A percentile compares a stretch with the other conserved stretches of the same genome.
Evolutionary conservation across 2,888 invertebrate genomes (phyloP).

Genomic region (Brachypalpus laphriformis): DNA sequence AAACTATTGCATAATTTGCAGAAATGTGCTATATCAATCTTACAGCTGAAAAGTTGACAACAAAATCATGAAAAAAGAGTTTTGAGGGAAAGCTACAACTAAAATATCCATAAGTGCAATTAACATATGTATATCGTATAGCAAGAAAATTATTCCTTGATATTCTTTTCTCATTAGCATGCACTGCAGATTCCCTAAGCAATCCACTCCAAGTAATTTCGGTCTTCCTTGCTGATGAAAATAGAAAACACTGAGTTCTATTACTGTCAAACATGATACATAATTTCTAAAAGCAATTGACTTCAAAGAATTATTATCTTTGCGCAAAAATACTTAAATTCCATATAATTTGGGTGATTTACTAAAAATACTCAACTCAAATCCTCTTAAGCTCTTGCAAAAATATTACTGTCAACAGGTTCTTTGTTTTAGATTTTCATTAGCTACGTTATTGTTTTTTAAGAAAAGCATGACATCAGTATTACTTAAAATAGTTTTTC

Average conservation of each 20-base stretch:
- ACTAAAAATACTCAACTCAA: not conserved
- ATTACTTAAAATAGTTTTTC: slow-evolving; percentile 2
- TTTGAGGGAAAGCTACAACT: no score
- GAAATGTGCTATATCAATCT: no score
- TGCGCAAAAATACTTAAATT: not conserved
- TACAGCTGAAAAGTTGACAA: no score
- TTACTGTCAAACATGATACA: not conserved
- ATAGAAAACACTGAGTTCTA: not conserved
- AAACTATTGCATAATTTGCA: no score
- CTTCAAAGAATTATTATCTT: not conserved
- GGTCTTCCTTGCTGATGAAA: not conserved
- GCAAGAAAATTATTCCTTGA: no score
- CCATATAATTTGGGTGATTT: not conserved
- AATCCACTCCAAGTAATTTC: no score
- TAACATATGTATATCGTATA: no score
- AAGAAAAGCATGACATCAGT: slow-evolving; percentile 11
- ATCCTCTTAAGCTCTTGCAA: not conserved
- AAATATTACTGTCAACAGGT: slow-evolving; percentile 10
- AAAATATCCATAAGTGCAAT: no score
- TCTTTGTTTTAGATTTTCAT: slow-evolving; percentile 5
- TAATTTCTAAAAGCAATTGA: slow-evolving; percentile 8
- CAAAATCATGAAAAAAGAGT: no score
- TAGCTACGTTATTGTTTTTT: not conserved
- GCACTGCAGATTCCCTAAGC: no score
- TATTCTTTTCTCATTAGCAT: no score